These are phyloP conservation scores for Caprella mutica DNA, from an alignment of 2,888 invertebrate genomes.

Conservation along the genomic window DNA sequence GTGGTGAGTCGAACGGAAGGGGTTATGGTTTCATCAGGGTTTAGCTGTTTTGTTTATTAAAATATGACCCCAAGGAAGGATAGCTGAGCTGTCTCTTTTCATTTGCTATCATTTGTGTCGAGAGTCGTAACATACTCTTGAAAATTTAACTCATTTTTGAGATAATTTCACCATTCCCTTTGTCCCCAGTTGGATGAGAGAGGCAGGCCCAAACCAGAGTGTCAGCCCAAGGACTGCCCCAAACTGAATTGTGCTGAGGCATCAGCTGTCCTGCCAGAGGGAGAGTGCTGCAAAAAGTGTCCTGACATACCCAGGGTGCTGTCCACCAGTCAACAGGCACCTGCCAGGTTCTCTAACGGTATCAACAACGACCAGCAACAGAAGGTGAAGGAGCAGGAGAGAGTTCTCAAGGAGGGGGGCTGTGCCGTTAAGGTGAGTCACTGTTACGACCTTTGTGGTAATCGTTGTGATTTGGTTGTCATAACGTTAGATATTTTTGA, in stretches of 20 bases:
- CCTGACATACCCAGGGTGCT: constrained; percentile 18
- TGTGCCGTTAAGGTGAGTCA: constrained; percentile 1
- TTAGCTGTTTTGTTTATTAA: no score
- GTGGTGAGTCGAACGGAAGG: constrained; percentile 53
- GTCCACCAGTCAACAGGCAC: neutral
- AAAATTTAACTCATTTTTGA: no score
- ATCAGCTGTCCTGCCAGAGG: constrained; percentile 1
- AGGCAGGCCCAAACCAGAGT: neutral
- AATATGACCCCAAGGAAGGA: no score
- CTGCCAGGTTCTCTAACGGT: no score
- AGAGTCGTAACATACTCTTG: no score
- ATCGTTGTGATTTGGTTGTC: no score
- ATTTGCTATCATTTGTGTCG: no score
- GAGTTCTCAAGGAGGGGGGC: constrained; percentile 24
- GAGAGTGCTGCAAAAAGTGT: constrained; percentile 18
- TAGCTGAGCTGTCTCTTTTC: no score
- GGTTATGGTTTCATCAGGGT: no score
- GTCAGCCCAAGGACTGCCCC: neutral
- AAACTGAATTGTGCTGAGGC: constrained; percentile 4
- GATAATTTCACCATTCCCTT: no score
- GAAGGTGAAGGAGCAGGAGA: constrained; percentile 10
- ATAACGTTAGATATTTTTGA: no score
- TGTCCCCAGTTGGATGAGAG: neutral
- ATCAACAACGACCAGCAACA: constrained; percentile 8
- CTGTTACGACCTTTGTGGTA: no score